A percentile compares a stretch with the other conserved stretches of the same genome.
These are phyloP conservation scores for Melipona bicolor DNA, from an alignment of 2,888 invertebrate genomes.

Conservation along the genomic window DNA sequence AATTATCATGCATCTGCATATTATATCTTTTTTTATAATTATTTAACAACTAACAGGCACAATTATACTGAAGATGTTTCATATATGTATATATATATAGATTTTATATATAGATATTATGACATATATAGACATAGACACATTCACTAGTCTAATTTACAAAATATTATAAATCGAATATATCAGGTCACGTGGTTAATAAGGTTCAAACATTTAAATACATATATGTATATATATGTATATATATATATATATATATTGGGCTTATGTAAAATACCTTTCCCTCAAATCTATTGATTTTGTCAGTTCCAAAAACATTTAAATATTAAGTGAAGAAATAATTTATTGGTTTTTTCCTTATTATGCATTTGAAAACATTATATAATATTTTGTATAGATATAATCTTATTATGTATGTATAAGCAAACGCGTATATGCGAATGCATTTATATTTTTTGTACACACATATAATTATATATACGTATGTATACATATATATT, in stretches of 20 bases:
- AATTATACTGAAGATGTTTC: slow-evolving; percentile 71
- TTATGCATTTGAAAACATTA: slow-evolving; percentile 73
- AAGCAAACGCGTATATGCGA: slow-evolving; percentile 49
- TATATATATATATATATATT: slow-evolving; percentile 34
- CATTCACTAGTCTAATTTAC: slow-evolving; percentile 68
- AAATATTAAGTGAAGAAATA: slow-evolving; percentile 65
- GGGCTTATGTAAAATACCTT: slow-evolving; percentile 74
- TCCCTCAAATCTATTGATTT: slow-evolving; percentile 52
- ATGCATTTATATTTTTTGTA: slow-evolving; percentile 32
- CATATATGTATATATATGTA: slow-evolving; percentile 15
- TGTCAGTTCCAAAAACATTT: slow-evolving; percentile 56
- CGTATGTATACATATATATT: slow-evolving; percentile 46
- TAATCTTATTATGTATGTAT: slow-evolving; percentile 64
- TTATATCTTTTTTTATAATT: slow-evolving; percentile 8
- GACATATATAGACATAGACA: slow-evolving; percentile 71
- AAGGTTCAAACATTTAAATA: slow-evolving; percentile 66
- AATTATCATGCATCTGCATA: slow-evolving; percentile 9
- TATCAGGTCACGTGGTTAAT: slow-evolving; percentile 75
- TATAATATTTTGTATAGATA: slow-evolving; percentile 74
- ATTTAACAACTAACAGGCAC: slow-evolving; percentile 74
- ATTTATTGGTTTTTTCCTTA: slow-evolving; percentile 56
- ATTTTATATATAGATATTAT: slow-evolving; percentile 58
- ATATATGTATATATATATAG: slow-evolving; percentile 45
- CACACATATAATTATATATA: slow-evolving; percentile 64
- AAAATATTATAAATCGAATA: slow-evolving; percentile 70